Evolutionary conservation across 1,140 invertebrate species (phyloP), one percentile per base, ranked within the genome.

Genomic region (Drosophila elegans): DNA sequence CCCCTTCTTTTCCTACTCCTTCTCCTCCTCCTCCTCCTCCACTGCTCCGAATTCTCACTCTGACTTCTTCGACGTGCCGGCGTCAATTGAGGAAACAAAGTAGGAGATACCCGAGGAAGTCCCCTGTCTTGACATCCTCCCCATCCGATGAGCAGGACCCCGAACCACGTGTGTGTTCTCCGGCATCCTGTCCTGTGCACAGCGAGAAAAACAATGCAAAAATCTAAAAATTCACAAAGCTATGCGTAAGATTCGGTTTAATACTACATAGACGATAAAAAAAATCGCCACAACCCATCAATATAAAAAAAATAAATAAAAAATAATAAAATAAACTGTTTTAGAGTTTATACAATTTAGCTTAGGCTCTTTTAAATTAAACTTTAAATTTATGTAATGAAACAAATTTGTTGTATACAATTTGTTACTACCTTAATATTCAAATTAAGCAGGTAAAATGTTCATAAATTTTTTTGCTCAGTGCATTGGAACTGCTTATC

Each of bases 81-180:
- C 66, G 66, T 57, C 66, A 71, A 71, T 72, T 72, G 68, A 71
- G 68, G 66, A 71, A 72, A 72, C 68, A 72, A 72, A 72, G 68
- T 72, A 51, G 11, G 64, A 34, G 39, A 39, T 42, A 56, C 27
- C 59, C 44, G 27, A 32, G 46, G 38, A 66, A 68, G 66, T 68
- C 48, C 34, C 48, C 38, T 41, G 54, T 56, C 41, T 54, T 68
- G 32, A 68, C 11, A 29, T 42, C 21, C 53, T 29, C 41, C 3
- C 54, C 49, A 3, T 13, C 59, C 34, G 27, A 51, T 36, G n/a
- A 46, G n/a, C 29, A 34, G 29, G 38, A 11, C 32, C 21, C 32
- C 10, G n/a, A 13, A 25, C 39, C 61, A 38, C 46, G 61, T 68
- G 64, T 68, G 64, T 52, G 64, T 45, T 62, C 54, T 52, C 16